Base-by-base conservation (phyloP, 2,113 vertebrate species). In the Melanotaenia duboulayi region DNA sequence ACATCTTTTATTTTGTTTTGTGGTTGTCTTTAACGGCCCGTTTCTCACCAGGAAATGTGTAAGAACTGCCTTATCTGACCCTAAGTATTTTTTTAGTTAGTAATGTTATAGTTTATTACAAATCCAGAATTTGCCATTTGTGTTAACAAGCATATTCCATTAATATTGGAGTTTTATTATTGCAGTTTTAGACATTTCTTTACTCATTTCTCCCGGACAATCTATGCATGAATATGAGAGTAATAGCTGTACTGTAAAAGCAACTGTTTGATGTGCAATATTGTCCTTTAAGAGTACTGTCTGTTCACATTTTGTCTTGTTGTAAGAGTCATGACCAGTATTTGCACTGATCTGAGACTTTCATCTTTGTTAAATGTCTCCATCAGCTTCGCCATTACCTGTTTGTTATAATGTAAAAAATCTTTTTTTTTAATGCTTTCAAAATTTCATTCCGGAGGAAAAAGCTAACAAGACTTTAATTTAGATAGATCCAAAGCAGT, bases 181-280 rank as follows among this genome's bases (percentile, higher is more conserved):
- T 80, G 11, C 48, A 79, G 70, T 81, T 72, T 65, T 66, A 73
- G 58, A 50, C 42, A 76, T 80, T 67, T 80, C 62, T 87, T 87
- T 74, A 76, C 77, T 71, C 57, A 52, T 83, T 81, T 82, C 28
- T 82, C 67, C 69, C 60, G 50, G 40, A 69, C 42, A 78, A 81
- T 78, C 90, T 92, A 90, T 92, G 90, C 92, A 92, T 92, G 88
- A 78, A 63, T 32, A 73, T 70, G 24, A 81, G 72, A 78, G 50
- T 75, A 66, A 59, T 78, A 74, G 59, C 20, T 90, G 71, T 86
- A 71, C 74, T 85, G 76, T 87, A 86, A 72, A 68, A 57, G 71
- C 52, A 74, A 55, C 22, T n/a, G 75, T 88, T 80, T 46, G 46
- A 65, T 76, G 89, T 89, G 90, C 83, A 89, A 88, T 88, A 80